phyloP scores from a whole-genome alignment of 2,797 vertebrate genomes.

The Enteromius radiatus region DNA sequence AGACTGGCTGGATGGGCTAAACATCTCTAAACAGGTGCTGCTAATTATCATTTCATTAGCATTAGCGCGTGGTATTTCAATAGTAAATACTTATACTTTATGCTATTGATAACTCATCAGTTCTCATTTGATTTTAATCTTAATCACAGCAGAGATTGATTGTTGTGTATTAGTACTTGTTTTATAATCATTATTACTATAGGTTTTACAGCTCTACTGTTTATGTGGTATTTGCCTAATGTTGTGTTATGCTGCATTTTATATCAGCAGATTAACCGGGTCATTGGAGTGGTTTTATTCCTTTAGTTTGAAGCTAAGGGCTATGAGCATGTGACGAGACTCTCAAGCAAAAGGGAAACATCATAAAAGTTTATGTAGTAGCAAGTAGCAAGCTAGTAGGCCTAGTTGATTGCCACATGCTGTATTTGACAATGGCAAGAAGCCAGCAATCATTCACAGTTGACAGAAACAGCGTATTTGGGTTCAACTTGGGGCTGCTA shows the following conservation, averaged over 20 bases:
- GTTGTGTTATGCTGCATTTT: neutral
- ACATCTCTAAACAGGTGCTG: slow-evolving; percentile 53
- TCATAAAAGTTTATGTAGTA: neutral
- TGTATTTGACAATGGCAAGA: neutral
- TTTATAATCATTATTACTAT: neutral
- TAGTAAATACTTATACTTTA: neutral
- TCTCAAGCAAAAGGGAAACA: neutral
- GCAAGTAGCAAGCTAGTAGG: slow-evolving; percentile 2
- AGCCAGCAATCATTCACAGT: neutral
- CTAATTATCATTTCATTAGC: neutral
- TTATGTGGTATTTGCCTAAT: neutral
- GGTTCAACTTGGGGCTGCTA: neutral
- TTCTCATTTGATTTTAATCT: neutral
- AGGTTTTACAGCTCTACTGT: neutral
- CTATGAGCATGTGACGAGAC: neutral
- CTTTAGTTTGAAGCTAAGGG: neutral
- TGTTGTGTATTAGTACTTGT: neutral
- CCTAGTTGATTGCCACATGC: neutral
- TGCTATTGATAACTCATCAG: neutral
- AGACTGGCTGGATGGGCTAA: slow-evolving; percentile 56
- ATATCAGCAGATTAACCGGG: neutral
- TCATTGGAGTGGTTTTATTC: neutral
- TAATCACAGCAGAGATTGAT: neutral
- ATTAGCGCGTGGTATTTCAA: neutral
- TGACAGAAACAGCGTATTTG: neutral